These are phyloP conservation scores for Phyllostomus discolor DNA, from an alignment of 2,113 vertebrate genomes.

Conservation along the genomic window DNA sequence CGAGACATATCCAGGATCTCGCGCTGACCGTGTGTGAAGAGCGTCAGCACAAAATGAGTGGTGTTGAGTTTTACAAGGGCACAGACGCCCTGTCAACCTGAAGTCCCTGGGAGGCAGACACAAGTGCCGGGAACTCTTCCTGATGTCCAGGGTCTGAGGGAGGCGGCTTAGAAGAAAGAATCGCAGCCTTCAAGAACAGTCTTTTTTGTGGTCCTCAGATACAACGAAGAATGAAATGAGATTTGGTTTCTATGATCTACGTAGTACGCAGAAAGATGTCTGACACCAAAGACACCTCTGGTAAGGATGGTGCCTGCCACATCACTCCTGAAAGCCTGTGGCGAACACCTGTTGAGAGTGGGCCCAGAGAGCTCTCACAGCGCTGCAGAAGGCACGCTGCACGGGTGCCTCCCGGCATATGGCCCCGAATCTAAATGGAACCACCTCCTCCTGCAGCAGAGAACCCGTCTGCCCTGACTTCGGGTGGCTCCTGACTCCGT, in stretches of 20 bases:
- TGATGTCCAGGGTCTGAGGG: neutral
- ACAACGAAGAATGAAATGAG: conserved; percentile 19
- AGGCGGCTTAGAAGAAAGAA: neutral
- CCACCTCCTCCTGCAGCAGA: neutral
- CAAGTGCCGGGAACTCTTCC: neutral
- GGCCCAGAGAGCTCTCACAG: neutral
- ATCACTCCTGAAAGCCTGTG: neutral
- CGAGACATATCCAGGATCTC: neutral
- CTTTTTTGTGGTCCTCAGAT: neutral
- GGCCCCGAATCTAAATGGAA: neutral
- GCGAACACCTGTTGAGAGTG: neutral
- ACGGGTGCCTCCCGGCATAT: neutral
- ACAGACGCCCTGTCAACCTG: rapidly evolving
- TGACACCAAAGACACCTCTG: neutral
- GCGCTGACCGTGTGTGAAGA: neutral
- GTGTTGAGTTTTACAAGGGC: neutral
- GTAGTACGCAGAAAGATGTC: neutral
- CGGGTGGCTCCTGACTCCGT: neutral
- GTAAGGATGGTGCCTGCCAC: neutral
- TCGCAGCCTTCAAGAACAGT: neutral
- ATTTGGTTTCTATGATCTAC: neutral
- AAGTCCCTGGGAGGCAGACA: neutral
- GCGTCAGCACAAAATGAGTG: neutral
- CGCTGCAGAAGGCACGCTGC: rapidly evolving
- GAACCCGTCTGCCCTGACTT: neutral